Evolutionary conservation across 92 coral and sea anemone genomes (phyloP).

Genomic region (Epizoanthus ramosus): DNA sequence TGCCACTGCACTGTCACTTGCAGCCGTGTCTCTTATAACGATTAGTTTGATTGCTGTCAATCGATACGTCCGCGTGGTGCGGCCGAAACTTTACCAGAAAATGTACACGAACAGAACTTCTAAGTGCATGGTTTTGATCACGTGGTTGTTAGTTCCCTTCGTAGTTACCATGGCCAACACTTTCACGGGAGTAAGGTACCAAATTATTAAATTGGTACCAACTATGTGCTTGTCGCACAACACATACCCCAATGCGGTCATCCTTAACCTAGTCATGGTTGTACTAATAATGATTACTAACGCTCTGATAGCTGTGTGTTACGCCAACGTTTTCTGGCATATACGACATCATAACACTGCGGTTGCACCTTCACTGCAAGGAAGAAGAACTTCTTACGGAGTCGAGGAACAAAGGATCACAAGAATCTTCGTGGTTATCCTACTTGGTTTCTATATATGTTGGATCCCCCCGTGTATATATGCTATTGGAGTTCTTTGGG

Average conservation of each 20-base stretch:
- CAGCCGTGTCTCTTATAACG: not conserved
- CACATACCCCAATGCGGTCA: not conserved
- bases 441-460: constrained; percentile 3
- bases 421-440: not conserved
- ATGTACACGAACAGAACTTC: not conserved
- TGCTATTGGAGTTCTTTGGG: not conserved
- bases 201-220: not conserved
- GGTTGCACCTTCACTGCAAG: constrained; percentile 20
- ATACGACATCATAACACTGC: constrained; percentile 4
- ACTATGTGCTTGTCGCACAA: not conserved
- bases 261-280: not conserved
- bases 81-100: constrained; percentile 4
- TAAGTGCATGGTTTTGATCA: not conserved
- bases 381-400: not conserved
- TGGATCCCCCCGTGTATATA: constrained; percentile 20
- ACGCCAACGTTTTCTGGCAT: not conserved
- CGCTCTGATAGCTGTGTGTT: not conserved
- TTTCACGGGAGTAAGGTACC: not conserved
- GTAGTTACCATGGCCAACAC: not conserved
- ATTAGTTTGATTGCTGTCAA: constrained; percentile 19
- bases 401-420: constrained; percentile 21
- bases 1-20: not conserved
- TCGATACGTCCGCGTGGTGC: constrained; percentile 15
- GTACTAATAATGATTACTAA: not conserved
- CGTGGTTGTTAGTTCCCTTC: not conserved